Evolutionary conservation across 1,140 invertebrate species (phyloP).

Genomic region (Drosophila sp.): DNA sequence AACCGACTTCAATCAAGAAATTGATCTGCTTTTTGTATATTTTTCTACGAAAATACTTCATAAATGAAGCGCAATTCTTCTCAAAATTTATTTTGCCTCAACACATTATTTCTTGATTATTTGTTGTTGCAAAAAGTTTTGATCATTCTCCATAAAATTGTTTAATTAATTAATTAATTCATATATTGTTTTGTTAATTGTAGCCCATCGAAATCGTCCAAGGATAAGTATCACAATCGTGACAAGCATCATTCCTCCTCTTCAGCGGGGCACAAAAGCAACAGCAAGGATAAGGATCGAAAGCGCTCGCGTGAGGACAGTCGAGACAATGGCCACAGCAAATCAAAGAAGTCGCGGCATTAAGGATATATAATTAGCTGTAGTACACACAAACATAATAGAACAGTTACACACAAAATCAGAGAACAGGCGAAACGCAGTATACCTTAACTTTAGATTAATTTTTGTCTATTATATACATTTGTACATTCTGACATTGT

Average conservation of each 20-base stretch:
- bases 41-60: constrained; percentile 43
- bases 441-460: constrained; percentile 39
- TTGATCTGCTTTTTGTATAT: background rate
- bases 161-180: background rate
- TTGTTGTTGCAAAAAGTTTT: constrained; percentile 23
- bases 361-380: constrained; percentile 34
- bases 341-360: constrained; percentile 88
- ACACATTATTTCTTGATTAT: constrained; percentile 6
- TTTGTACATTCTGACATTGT: constrained; percentile 41
- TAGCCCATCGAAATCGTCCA: constrained; percentile 77
- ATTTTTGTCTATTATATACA: constrained; percentile 22
- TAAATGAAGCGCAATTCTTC: constrained; percentile 42
- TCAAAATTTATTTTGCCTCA: constrained; percentile 17
- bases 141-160: background rate
- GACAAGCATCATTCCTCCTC: constrained; percentile 83
- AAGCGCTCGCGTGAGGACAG: constrained; percentile 91
- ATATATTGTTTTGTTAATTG: constrained; percentile 25
- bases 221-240: constrained; percentile 82
- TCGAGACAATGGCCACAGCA: constrained; percentile 87
- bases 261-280: constrained; percentile 73
- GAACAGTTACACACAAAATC: background rate
- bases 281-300: constrained; percentile 77
- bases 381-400: constrained; percentile 14
- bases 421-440: constrained; percentile 19
- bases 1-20: background rate